Conservation (phyloP, 1,140 invertebrate genomes). For the Eupristina koningsbergeri region DNA sequence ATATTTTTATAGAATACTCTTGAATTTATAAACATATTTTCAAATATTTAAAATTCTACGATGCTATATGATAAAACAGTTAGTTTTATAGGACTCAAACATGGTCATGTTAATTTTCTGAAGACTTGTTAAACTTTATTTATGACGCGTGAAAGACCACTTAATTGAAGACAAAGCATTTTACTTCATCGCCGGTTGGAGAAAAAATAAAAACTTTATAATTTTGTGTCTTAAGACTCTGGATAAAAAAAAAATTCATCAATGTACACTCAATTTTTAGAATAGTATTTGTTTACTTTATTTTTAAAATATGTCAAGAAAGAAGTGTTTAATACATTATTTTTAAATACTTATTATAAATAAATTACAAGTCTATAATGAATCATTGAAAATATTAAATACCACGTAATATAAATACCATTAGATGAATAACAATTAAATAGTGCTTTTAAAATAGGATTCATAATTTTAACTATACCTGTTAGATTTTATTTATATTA, state of each 20-base stretch:
- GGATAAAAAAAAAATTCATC: neutral
- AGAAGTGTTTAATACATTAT: neutral
- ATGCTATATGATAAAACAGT: neutral
- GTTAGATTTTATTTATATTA: too few relatives aligned
- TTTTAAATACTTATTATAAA: too few relatives aligned
- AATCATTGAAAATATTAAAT: too few relatives aligned
- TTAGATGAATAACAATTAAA: too few relatives aligned
- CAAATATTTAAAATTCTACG: too few relatives aligned
- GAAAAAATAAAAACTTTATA: neutral
- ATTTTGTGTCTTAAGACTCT: too few relatives aligned
- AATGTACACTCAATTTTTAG: neutral
- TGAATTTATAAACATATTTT: too few relatives aligned
- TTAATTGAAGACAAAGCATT: slow-evolving; percentile 19
- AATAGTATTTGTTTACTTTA: neutral
- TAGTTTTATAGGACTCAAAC: neutral
- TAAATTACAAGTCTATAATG: too few relatives aligned
- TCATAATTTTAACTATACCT: too few relatives aligned
- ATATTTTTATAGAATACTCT: too few relatives aligned
- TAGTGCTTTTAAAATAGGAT: too few relatives aligned
- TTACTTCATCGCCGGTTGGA: neutral
- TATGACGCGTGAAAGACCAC: slow-evolving; percentile 12
- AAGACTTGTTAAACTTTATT: slow-evolving; percentile 25
- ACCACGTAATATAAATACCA: too few relatives aligned
- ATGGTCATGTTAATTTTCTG: slow-evolving; percentile 12
- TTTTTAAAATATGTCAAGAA: neutral